Evolutionary conservation across 2,113 vertebrate genomes (phyloP).

Genomic region (Turdus rufiventris): DNA sequence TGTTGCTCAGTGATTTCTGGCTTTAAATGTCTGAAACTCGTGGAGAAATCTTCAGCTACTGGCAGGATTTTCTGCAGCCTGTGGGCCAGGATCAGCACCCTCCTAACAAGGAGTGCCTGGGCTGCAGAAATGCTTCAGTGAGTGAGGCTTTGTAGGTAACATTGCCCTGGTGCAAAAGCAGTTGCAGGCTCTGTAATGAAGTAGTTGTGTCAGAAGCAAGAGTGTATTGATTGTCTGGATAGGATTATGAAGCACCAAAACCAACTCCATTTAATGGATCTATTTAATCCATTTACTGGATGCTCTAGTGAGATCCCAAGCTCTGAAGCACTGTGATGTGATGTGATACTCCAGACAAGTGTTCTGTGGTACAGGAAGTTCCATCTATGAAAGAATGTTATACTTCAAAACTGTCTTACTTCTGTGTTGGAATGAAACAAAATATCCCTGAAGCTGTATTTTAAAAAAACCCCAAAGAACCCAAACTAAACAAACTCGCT

Average conservation of each 20-base stretch:
- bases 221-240: neutral
- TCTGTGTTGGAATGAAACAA: neutral
- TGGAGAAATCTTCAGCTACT: neutral
- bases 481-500: fast-evolving
- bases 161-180: neutral
- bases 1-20: neutral
- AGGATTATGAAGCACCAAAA: neutral
- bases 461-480: fast-evolving
- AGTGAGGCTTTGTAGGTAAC: neutral
- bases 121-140: neutral
- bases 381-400: neutral
- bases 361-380: neutral
- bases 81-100: neutral
- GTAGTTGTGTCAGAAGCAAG: neutral
- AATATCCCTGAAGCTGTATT: neutral
- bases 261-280: neutral
- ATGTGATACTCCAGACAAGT: neutral
- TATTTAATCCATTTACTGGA: neutral
- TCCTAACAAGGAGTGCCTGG: neutral
- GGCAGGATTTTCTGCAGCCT: neutral
- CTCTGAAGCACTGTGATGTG: neutral
- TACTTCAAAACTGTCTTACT: neutral
- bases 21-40: neutral
- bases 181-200: neutral
- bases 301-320: neutral